Evolutionary conservation across 2,888 invertebrate genomes (phyloP).

Genomic region (Drosophila paramelanica): DNA sequence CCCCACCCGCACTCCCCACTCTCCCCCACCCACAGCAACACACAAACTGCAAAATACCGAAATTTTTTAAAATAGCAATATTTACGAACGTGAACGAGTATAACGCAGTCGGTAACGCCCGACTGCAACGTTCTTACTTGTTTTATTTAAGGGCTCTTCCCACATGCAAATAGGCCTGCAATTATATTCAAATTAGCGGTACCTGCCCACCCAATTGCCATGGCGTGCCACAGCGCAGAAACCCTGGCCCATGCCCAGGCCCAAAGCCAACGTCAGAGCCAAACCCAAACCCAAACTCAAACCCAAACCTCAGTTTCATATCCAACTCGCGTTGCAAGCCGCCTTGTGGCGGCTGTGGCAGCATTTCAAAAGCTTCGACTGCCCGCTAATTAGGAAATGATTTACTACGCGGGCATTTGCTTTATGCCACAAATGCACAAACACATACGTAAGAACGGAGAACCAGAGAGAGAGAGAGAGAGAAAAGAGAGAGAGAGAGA

Average conservation of each 20-base stretch:
- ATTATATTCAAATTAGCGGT: slow-evolving; percentile 77
- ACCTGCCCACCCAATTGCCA: slow-evolving; percentile 57
- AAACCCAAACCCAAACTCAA: neutral
- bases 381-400: slow-evolving; percentile 78
- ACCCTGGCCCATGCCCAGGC: slow-evolving; percentile 10
- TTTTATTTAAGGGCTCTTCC: slow-evolving; percentile 14
- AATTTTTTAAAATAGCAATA: too few relatives aligned
- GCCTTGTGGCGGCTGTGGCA: slow-evolving; percentile 33
- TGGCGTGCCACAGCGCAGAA: slow-evolving; percentile 36
- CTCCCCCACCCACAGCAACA: too few relatives aligned
- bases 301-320: slow-evolving; percentile 15
- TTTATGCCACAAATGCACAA: slow-evolving; percentile 43
- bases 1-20: too few relatives aligned
- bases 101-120: too few relatives aligned
- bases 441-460: slow-evolving; percentile 6
- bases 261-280: slow-evolving; percentile 7
- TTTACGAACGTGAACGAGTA: too few relatives aligned
- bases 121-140: too few relatives aligned
- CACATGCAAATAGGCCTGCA: slow-evolving; percentile 47
- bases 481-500: neutral
- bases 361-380: slow-evolving; percentile 37
- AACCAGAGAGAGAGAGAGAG: neutral
- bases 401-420: slow-evolving; percentile 69
- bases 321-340: slow-evolving; percentile 21
- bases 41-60: too few relatives aligned